phyloP scores from a whole-genome alignment of 1,140 invertebrate species.

The Pantala flavescens region DNA sequence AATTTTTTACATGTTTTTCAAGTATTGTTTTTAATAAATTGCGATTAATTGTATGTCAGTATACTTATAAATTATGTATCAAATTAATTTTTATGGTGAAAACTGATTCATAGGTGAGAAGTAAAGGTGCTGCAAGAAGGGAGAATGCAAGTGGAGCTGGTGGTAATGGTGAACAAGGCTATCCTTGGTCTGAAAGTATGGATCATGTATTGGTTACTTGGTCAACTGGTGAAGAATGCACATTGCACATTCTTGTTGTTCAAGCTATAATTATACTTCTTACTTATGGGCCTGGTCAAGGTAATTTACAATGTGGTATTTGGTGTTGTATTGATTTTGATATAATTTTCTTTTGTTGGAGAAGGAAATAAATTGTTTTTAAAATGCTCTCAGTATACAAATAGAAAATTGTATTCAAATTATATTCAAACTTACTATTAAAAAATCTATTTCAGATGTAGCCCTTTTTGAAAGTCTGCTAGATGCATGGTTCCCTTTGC shows the following conservation, averaged over 20 bases:
- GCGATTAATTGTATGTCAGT: too few species aligned
- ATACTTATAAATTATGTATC: neutral
- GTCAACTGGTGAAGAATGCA: slow-evolving; percentile 69
- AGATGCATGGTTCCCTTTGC: slow-evolving; percentile 50
- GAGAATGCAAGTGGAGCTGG: slow-evolving; percentile 31
- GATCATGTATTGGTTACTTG: slow-evolving; percentile 65
- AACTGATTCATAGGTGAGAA: neutral
- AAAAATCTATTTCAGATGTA: slow-evolving; percentile 24
- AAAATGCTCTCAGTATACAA: neutral
- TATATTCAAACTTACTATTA: neutral
- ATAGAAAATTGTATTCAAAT: neutral
- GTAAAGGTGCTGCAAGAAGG: neutral
- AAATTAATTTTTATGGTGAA: neutral
- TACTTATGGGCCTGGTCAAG: slow-evolving; percentile 59
- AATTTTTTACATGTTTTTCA: too few species aligned
- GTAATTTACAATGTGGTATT: slow-evolving; percentile 27
- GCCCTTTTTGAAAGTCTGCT: slow-evolving; percentile 50
- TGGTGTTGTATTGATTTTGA: neutral
- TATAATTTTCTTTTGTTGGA: neutral
- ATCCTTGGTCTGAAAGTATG: slow-evolving; percentile 52
- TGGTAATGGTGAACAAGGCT: slow-evolving; percentile 50
- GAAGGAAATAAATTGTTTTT: neutral
- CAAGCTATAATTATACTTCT: slow-evolving; percentile 91
- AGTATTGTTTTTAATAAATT: too few species aligned
- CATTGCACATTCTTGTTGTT: slow-evolving; percentile 78